Evolutionary conservation across 2,888 invertebrate genomes (phyloP).

Genomic region (Lithophane socia): DNA sequence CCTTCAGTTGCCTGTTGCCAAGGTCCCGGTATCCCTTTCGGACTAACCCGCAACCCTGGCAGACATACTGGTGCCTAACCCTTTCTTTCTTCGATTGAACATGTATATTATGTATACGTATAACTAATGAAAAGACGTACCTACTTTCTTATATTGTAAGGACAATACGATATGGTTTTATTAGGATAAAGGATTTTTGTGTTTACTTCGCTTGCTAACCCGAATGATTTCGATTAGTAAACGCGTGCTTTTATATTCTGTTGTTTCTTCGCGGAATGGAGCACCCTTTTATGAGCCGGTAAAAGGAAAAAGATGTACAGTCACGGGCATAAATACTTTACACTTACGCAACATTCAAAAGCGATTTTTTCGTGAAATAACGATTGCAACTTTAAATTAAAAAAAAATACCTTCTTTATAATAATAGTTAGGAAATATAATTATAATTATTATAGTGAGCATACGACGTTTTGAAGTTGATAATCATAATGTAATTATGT

Average conservation of each 20-base stretch:
- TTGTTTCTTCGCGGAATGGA: slow-evolving; percentile 16
- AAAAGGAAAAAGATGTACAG: slow-evolving; percentile 14
- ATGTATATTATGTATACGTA: not conserved
- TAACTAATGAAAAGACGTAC: not conserved
- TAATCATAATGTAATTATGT: not conserved
- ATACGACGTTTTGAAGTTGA: not conserved
- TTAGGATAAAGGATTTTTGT: slow-evolving; percentile 17
- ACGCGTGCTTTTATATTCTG: slow-evolving; percentile 8
- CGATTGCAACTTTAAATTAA: too few species aligned
- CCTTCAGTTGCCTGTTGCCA: too few species aligned
- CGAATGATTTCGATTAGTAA: slow-evolving; percentile 17
- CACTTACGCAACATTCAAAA: too few species aligned
- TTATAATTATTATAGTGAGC: too few species aligned
- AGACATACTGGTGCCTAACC: not conserved
- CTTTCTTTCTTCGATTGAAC: not conserved
- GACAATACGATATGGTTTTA: slow-evolving; percentile 9
- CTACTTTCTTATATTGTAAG: not conserved
- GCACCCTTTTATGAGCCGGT: slow-evolving; percentile 19
- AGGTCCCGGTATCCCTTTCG: too few species aligned
- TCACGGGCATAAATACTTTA: too few species aligned
- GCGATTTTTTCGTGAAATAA: too few species aligned
- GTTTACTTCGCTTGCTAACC: slow-evolving; percentile 2
- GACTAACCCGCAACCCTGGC: too few species aligned
- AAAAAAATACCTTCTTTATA: too few species aligned
- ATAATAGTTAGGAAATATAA: too few species aligned